These are phyloP conservation scores for Parnassius glacialis DNA, from an alignment of 2,888 invertebrate genomes.

Conservation along the genomic window DNA sequence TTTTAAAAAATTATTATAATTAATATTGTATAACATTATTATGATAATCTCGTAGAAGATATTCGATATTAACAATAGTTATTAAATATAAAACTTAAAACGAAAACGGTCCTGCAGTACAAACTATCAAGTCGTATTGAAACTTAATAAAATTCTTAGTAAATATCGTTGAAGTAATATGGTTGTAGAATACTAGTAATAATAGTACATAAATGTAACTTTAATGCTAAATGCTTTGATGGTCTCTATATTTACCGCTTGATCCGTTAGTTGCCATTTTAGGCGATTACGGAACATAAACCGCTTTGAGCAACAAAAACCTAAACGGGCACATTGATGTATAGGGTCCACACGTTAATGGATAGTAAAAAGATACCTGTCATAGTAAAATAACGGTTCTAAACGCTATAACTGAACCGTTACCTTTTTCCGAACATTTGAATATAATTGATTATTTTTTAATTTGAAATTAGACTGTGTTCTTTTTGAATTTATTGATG, in stretches of 20 bases:
- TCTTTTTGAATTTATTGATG: no score
- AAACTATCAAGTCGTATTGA: constrained; percentile 10
- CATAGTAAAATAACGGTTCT: constrained; percentile 6
- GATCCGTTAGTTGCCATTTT: constrained; percentile 21
- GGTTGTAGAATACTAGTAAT: no score
- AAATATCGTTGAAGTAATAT: background rate
- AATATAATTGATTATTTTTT: no score
- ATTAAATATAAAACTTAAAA: no score
- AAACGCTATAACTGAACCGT: constrained; percentile 1
- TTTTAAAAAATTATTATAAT: no score
- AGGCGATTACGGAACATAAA: constrained; percentile 20
- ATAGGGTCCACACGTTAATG: background rate
- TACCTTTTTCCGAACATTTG: background rate
- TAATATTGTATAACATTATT: no score
- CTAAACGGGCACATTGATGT: constrained; percentile 19
- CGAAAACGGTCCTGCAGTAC: background rate
- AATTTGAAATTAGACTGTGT: no score
- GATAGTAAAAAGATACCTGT: constrained; percentile 7
- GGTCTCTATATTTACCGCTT: constrained; percentile 18
- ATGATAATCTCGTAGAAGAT: no score
- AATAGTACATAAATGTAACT: no score
- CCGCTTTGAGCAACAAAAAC: constrained; percentile 22
- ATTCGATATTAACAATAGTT: no score
- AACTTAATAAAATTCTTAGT: constrained; percentile 9
- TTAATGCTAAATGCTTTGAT: constrained; percentile 6